Evolutionary conservation across 2,113 vertebrate genomes (phyloP).

Genomic region (Protobothrops flavoviridis): DNA sequence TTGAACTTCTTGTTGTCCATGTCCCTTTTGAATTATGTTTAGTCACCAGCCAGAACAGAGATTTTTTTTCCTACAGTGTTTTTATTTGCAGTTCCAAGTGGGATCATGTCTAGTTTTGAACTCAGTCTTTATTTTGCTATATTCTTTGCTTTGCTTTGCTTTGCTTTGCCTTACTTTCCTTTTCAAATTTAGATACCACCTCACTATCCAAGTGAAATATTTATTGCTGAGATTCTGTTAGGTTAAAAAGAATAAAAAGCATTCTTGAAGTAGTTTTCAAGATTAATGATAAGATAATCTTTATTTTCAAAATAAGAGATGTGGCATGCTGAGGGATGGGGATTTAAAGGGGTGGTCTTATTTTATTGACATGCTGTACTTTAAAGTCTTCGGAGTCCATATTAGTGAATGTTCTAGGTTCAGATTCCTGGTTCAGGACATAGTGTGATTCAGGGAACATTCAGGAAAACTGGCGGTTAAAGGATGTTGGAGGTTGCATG

Average conservation of each 20-base stretch:
- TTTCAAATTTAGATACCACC: not conserved
- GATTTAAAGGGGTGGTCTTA: not conserved
- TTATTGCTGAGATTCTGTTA: not conserved
- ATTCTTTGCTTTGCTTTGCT: not conserved
- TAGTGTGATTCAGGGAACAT: not conserved
- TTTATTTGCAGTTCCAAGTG: not conserved
- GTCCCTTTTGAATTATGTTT: not conserved
- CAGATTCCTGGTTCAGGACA: not conserved
- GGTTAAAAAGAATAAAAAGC: not conserved
- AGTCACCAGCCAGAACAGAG: not conserved
- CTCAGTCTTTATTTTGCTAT: not conserved
- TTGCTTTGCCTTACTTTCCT: no score
- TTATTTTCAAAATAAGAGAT: not conserved
- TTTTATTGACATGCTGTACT: not conserved
- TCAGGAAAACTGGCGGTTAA: not conserved
- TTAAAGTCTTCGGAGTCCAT: not conserved
- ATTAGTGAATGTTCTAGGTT: not conserved
- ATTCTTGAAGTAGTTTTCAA: not conserved
- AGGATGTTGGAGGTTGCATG: no score
- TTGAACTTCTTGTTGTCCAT: not conserved
- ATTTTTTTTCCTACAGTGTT: not conserved
- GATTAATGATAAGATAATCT: not conserved
- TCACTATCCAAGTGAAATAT: not conserved
- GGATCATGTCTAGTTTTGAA: not conserved
- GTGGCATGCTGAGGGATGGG: not conserved